phyloP scores from a whole-genome alignment of 2,797 vertebrate genomes.

The Pseudochromis fuscus region DNA sequence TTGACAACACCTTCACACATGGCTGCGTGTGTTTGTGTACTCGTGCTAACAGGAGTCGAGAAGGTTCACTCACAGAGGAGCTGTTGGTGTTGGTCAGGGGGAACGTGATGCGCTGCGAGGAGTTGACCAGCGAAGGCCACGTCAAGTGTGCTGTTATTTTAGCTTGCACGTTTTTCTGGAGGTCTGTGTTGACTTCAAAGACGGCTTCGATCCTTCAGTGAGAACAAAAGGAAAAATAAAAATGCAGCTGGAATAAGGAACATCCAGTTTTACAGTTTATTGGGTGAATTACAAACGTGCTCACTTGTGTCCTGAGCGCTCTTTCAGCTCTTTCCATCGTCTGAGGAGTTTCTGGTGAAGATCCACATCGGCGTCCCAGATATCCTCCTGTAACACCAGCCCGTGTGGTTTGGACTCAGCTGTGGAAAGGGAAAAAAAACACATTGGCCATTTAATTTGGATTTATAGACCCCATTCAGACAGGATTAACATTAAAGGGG shows the following conservation, averaged over 20 bases:
- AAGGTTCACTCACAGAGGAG: slow-evolving; percentile 91
- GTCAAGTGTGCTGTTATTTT: slow-evolving; percentile 92
- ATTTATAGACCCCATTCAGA: not conserved
- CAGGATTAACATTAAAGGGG: not conserved
- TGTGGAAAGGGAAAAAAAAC: slow-evolving; percentile 53
- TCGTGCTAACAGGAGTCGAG: slow-evolving; percentile 22
- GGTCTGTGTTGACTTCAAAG: slow-evolving; percentile 98
- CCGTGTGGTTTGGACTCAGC: slow-evolving; percentile 91
- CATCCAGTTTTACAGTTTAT: slow-evolving; percentile 1
- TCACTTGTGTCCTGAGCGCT: slow-evolving; percentile 89
- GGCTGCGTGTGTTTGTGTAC: not conserved
- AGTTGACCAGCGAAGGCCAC: slow-evolving; percentile 94
- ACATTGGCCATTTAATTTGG: not conserved
- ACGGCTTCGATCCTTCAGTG: slow-evolving; percentile 86
- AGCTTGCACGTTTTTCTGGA: slow-evolving; percentile 94
- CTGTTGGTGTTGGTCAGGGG: slow-evolving; percentile 96
- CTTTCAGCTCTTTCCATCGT: slow-evolving; percentile 92
- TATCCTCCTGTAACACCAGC: slow-evolving; percentile 91
- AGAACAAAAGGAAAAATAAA: not conserved
- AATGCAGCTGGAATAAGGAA: not conserved
- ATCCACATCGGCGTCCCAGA: slow-evolving; percentile 95
- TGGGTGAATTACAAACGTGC: slow-evolving; percentile 24
- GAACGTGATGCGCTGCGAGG: slow-evolving; percentile 89
- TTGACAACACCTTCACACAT: slow-evolving; percentile 5
- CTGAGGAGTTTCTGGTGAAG: slow-evolving; percentile 92